These are phyloP conservation scores for Apoda limacodes DNA, from an alignment of 2,888 invertebrate species.

Conservation along the genomic window DNA sequence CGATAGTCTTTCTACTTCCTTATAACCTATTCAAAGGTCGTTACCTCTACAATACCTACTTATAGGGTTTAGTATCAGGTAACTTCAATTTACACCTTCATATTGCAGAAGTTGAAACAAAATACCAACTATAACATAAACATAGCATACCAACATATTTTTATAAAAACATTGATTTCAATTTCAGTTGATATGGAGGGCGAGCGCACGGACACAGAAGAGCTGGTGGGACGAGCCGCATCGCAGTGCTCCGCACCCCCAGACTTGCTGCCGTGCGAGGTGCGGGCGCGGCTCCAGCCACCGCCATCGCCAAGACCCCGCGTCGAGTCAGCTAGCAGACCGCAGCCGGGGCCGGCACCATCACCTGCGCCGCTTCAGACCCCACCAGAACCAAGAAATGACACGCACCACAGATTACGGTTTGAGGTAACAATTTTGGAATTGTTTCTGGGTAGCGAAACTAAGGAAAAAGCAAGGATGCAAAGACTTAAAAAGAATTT, in stretches of 20 bases:
- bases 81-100: constrained; percentile 7
- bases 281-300: constrained; percentile 58
- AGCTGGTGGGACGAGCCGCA: constrained; percentile 73
- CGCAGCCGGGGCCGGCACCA: constrained; percentile 21
- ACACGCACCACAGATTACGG: constrained; percentile 48
- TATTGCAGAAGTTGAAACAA: constrained; percentile 2
- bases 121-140: background rate
- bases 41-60: too few relatives aligned
- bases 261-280: constrained; percentile 70
- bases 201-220: constrained; percentile 77
- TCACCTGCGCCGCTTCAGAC: constrained; percentile 19
- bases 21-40: too few relatives aligned
- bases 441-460: too few relatives aligned
- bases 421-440: constrained; percentile 65
- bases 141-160: background rate
- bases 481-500: too few relatives aligned
- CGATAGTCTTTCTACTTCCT: too few relatives aligned
- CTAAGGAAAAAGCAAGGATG: too few relatives aligned
- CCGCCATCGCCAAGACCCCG: constrained; percentile 27
- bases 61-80: too few relatives aligned
- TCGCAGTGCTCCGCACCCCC: constrained; percentile 75
- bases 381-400: constrained; percentile 25
- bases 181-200: constrained; percentile 73
- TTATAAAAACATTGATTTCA: too few relatives aligned
- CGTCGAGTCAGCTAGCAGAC: constrained; percentile 17